These are phyloP conservation scores for Sylvilagus floridanus DNA, from an alignment of 2,797 vertebrate genomes.

Conservation along the genomic window DNA sequence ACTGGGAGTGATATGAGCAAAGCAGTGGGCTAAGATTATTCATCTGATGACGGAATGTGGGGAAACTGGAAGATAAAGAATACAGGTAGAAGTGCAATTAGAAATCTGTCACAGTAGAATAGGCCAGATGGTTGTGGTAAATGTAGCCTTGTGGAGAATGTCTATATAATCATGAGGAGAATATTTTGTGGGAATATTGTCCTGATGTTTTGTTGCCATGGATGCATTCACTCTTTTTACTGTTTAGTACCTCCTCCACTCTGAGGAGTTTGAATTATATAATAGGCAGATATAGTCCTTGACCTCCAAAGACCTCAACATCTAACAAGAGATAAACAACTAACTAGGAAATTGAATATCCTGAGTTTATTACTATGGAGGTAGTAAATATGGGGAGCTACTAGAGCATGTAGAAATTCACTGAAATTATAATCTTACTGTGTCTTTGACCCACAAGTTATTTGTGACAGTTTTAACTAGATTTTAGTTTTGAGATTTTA, in stretches of 20 bases:
- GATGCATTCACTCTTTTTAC: background rate
- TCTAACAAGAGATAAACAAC: background rate
- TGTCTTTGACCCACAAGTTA: background rate
- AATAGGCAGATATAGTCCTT: background rate
- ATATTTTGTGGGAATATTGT: slow-evolving; percentile 44
- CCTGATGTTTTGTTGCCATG: slow-evolving; percentile 60
- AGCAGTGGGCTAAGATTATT: background rate
- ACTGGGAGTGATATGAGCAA: background rate
- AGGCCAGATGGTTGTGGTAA: slow-evolving; percentile 62
- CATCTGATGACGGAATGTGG: background rate
- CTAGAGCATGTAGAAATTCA: background rate
- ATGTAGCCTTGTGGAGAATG: slow-evolving; percentile 49
- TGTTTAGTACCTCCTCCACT: slow-evolving; percentile 2
- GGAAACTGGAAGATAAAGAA: background rate
- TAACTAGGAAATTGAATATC: background rate
- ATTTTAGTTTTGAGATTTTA: slow-evolving; percentile 8
- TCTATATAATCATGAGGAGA: background rate
- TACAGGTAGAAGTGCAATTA: background rate
- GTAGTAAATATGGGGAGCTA: background rate
- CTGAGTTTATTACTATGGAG: background rate
- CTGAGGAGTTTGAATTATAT: background rate
- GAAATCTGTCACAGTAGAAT: slow-evolving; percentile 15
- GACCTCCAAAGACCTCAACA: background rate
- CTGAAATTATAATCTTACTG: background rate
- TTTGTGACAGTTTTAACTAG: background rate